phyloP scores from a whole-genome alignment of 2,113 vertebrate genomes.

The Pituophis catenifer region DNA sequence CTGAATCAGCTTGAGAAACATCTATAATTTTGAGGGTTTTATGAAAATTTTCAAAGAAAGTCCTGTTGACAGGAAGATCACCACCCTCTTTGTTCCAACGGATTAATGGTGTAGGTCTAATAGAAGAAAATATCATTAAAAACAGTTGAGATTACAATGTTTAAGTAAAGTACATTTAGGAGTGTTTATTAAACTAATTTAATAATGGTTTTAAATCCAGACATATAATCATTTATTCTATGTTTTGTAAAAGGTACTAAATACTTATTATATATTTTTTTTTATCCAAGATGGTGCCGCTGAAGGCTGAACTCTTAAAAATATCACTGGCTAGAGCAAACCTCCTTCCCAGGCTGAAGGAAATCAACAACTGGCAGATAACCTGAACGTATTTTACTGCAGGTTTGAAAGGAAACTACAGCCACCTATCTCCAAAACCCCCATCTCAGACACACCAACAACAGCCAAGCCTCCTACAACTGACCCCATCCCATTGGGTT shows the following conservation, averaged over 20 bases:
- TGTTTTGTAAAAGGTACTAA: slow-evolving; percentile 25
- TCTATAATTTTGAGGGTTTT: slow-evolving; percentile 87
- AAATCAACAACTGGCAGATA: no score
- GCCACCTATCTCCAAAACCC: no score
- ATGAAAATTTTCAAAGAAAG: slow-evolving; percentile 82
- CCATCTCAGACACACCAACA: no score
- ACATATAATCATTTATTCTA: slow-evolving; percentile 42
- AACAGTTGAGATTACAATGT: background rate
- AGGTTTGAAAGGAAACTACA: no score
- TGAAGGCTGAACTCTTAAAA: no score
- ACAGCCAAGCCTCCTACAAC: no score
- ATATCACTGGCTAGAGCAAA: no score
- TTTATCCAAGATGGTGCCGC: no score
- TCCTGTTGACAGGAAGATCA: slow-evolving; percentile 78
- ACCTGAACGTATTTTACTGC: no score
- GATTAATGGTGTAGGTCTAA: slow-evolving; percentile 87
- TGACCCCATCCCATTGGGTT: no score
- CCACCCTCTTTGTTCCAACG: slow-evolving; percentile 89
- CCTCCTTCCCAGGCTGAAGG: no score
- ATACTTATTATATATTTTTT: background rate
- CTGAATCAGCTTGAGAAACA: slow-evolving; percentile 88
- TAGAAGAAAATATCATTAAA: slow-evolving; percentile 41
- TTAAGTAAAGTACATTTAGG: background rate
- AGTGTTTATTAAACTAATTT: background rate
- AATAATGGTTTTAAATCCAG: background rate